These are phyloP conservation scores for Lordiphosa clarofinis DNA, from an alignment of 1,140 invertebrate species.

Conservation along the genomic window DNA sequence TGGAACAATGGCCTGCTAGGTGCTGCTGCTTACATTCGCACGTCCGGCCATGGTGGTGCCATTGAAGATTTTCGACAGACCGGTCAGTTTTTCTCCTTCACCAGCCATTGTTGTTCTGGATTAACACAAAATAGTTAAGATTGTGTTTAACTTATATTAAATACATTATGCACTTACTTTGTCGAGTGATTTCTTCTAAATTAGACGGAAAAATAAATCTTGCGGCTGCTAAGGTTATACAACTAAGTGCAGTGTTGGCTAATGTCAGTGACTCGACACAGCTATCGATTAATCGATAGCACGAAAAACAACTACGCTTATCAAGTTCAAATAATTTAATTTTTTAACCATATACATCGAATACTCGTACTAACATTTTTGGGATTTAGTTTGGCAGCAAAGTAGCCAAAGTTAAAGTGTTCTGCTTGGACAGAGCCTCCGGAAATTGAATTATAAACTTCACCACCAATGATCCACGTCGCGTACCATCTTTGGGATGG, in stretches of 20 bases:
- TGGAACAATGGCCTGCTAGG: too few relatives aligned
- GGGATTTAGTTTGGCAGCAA: slow-evolving; percentile 82
- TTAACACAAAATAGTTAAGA: background rate
- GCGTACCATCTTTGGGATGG: slow-evolving; percentile 88
- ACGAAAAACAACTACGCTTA: too few relatives aligned
- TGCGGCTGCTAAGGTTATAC: slow-evolving; percentile 62
- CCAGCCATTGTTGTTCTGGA: slow-evolving; percentile 82
- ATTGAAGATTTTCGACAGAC: slow-evolving; percentile 84
- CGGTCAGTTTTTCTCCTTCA: slow-evolving; percentile 83
- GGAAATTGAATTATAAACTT: slow-evolving; percentile 95
- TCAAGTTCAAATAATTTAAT: too few relatives aligned
- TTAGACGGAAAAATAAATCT: slow-evolving; percentile 35
- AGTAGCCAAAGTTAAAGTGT: slow-evolving; percentile 87
- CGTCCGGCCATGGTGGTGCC: slow-evolving; percentile 83
- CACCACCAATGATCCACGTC: slow-evolving; percentile 90
- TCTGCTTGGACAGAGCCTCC: slow-evolving; percentile 84
- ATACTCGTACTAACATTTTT: background rate
- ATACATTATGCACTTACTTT: background rate
- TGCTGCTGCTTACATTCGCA: slow-evolving; percentile 83
- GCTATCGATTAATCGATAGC: too few relatives aligned
- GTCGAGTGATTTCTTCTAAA: slow-evolving; percentile 34
- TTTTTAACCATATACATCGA: too few relatives aligned
- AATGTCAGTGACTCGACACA: too few relatives aligned
- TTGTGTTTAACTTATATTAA: background rate
- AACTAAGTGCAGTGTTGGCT: slow-evolving; percentile 18